A percentile compares a stretch with the other conserved stretches of the same genome.
phyloP scores from a whole-genome alignment of 2,888 invertebrate genomes.

The Himalopsyche japonica region DNA sequence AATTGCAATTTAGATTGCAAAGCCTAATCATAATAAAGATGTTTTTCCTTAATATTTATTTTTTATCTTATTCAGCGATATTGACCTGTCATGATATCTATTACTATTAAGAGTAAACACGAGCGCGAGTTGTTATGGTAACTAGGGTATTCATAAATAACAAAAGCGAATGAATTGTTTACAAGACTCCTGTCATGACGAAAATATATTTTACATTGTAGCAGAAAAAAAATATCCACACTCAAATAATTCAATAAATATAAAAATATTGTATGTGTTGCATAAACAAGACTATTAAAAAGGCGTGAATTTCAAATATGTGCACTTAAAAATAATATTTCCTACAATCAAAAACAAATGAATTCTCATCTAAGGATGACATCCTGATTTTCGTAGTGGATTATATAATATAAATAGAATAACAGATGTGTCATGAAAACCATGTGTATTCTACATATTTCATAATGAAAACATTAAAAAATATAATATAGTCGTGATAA shows the following conservation, averaged over 20 bases:
- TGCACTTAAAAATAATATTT: neutral
- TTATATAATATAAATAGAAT: neutral
- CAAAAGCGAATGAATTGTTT: constrained; percentile 15
- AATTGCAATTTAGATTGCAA: too few relatives aligned
- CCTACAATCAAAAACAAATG: neutral
- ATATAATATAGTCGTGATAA: too few relatives aligned
- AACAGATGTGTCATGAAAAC: neutral
- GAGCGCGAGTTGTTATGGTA: constrained; percentile 16
- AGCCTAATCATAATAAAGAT: too few relatives aligned
- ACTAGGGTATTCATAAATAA: constrained; percentile 43
- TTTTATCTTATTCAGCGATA: neutral
- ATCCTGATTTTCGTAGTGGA: neutral
- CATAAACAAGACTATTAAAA: neutral
- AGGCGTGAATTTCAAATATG: neutral
- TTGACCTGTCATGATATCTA: neutral
- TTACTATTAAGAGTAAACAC: neutral
- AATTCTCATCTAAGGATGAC: neutral
- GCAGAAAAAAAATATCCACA: neutral
- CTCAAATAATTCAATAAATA: too few relatives aligned
- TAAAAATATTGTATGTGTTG: too few relatives aligned
- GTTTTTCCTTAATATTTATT: too few relatives aligned
- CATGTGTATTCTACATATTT: too few relatives aligned
- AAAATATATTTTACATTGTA: neutral
- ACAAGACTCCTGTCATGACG: neutral
- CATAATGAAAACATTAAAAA: too few relatives aligned